Base-by-base conservation (phyloP, 2,888 invertebrate genomes). In the Drosophila neoperkinsi region DNA sequence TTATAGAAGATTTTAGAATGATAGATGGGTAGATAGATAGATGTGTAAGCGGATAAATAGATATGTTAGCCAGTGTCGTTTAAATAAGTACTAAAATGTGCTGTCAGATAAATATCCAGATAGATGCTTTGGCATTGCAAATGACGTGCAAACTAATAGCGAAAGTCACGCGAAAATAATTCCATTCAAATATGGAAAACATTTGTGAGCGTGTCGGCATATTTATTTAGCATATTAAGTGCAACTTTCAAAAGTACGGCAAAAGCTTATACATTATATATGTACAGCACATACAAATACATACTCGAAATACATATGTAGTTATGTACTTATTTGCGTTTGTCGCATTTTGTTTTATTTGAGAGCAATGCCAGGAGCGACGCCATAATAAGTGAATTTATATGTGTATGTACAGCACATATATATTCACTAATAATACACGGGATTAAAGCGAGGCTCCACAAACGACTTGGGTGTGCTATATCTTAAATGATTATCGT, bases 401-500 rank as follows among this genome's bases (percentile, higher is more conserved):
- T 34, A 13, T 13, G 13, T 34, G 33, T 11, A 34, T 33, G 33
- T 11, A 4, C 11, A 33, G 33, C 33, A 33, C 33, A 34, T 41
- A 41, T n/a, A 41, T 16, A 21, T 46, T 21, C 46, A 21, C 21
- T 21, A 46, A 46, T 46, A 46, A 21, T 46, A 46, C 46, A 7
- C 13, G 46, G 46, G 46, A 46, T 46, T 46, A 46, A 21, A 4
- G 50, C 50, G 10, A 50, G 11, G 31, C 33, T 46, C 21, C 46
- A 72, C 41, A 41, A 33, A 41, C 51, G 50, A 68, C 51, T 64
- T 52, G 60, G 6, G 51, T 60, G 71, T 82, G 73, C 67, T 80
- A 85, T 82, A 85, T 85, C 86, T 82, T 73, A 77, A 80, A 71
- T 72, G 81, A 74, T 77, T 67, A 80, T 74, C 74, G 70, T 71